A percentile compares a stretch with the other conserved stretches of the same genome.
phyloP scores from a whole-genome alignment of 2,113 vertebrate species.

The Okapia johnstoni region DNA sequence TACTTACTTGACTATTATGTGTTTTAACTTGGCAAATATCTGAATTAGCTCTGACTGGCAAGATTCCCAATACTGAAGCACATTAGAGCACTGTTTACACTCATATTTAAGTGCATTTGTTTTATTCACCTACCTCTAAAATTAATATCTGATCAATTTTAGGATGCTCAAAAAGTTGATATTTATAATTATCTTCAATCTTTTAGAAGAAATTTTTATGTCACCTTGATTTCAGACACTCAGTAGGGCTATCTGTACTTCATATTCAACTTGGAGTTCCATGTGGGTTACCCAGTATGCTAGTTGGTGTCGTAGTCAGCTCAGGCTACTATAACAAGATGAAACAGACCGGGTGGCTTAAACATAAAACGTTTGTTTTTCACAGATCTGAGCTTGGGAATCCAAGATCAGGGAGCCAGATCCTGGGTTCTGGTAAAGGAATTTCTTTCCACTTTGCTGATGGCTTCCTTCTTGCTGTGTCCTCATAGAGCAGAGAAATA shows the following conservation, averaged over 20 bases:
- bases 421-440: background rate
- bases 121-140: background rate
- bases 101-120: background rate
- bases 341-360: background rate
- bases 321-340: background rate
- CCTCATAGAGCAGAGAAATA: background rate
- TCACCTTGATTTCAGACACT: background rate
- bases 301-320: background rate
- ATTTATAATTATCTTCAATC: background rate
- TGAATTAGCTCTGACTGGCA: background rate
- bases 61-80: background rate
- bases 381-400: background rate
- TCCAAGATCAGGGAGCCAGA: background rate
- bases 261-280: background rate
- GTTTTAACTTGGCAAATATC: conserved; percentile 1
- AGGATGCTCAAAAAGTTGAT: background rate
- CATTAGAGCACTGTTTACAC: background rate
- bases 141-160: background rate
- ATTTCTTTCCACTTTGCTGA: background rate
- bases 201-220: background rate
- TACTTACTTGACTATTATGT: background rate
- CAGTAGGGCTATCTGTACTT: background rate
- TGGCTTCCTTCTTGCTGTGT: background rate
- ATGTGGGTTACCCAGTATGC: accelerated
- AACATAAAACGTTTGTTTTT: background rate